Conservation (phyloP, 2,797 vertebrate genomes). For the Aplochiton taeniatus region DNA sequence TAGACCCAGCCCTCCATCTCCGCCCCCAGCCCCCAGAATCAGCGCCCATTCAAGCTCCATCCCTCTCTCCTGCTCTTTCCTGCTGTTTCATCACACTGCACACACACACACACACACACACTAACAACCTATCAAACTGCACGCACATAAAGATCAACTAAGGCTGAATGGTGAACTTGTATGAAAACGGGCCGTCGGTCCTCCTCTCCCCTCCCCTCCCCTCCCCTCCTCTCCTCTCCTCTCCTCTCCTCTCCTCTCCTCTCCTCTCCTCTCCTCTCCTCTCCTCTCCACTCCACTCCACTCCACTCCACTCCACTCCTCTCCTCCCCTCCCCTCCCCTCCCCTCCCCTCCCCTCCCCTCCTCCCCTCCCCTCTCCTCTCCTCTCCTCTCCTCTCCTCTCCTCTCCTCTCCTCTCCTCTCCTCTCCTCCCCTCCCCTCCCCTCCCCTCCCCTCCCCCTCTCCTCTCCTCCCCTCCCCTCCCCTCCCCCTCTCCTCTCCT, state of each 20-base stretch:
- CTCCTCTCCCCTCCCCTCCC: too few species aligned
- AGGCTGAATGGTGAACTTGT: too few species aligned
- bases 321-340: conserved; percentile 32
- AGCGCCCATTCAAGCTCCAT: too few species aligned
- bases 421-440: conserved; percentile 26
- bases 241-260: conserved; percentile 24
- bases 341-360: too few species aligned
- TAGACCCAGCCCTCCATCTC: conserved; percentile 22
- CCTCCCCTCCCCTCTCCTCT: not conserved
- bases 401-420: conserved; percentile 28
- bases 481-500: not conserved
- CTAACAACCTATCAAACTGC: not conserved
- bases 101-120: not conserved
- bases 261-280: not conserved
- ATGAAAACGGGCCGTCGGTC: too few species aligned
- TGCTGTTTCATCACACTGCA: not conserved
- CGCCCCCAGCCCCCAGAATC: too few species aligned
- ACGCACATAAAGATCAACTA: too few species aligned
- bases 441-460: too few species aligned
- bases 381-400: conserved; percentile 26
- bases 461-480: conserved; percentile 25
- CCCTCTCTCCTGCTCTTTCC: not conserved
- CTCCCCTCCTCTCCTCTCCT: conserved; percentile 28
- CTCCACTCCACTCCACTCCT: too few species aligned
- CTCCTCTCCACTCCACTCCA: too few species aligned